Percentiles rank a stretch among this genome's conserved stretches.
phyloP scores from a whole-genome alignment of 2,797 vertebrate species.

The Micrastur ruficollis region DNA sequence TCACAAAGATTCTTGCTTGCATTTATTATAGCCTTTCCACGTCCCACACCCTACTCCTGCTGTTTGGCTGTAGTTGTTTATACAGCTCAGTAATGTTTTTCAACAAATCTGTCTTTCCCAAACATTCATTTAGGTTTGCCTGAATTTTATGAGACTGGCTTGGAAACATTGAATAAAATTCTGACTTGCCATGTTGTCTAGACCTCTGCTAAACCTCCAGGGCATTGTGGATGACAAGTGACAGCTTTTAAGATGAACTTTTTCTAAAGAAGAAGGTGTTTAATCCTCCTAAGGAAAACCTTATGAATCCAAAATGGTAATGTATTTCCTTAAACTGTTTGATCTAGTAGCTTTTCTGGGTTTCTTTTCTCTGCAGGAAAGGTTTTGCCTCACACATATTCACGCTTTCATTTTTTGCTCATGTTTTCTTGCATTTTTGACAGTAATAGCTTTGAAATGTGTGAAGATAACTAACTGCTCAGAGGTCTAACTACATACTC shows the following conservation, averaged over 20 bases:
- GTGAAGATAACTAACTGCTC: not conserved
- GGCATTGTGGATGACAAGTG: not conserved
- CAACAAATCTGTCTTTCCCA: not conserved
- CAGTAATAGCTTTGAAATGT: not conserved
- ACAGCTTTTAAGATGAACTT: not conserved
- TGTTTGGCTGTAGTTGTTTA: not conserved
- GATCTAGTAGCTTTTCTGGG: not conserved
- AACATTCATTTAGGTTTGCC: not conserved
- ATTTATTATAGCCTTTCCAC: not conserved
- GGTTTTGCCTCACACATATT: not conserved
- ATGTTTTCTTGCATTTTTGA: not conserved
- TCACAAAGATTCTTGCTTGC: not conserved
- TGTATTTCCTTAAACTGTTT: not conserved
- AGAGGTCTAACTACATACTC: not conserved
- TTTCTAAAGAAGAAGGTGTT: not conserved
- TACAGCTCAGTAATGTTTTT: not conserved
- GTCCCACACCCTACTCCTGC: not conserved
- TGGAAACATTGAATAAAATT: not conserved
- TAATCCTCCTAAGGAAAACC: not conserved
- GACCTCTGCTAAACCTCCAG: not conserved
- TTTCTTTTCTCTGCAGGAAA: not conserved
- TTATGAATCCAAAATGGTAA: not conserved
- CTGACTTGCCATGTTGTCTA: not conserved
- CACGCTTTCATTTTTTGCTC: not conserved
- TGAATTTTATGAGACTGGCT: not conserved